phyloP scores from a whole-genome alignment of 23 tunicate species.

The Ciona savignyi region DNA sequence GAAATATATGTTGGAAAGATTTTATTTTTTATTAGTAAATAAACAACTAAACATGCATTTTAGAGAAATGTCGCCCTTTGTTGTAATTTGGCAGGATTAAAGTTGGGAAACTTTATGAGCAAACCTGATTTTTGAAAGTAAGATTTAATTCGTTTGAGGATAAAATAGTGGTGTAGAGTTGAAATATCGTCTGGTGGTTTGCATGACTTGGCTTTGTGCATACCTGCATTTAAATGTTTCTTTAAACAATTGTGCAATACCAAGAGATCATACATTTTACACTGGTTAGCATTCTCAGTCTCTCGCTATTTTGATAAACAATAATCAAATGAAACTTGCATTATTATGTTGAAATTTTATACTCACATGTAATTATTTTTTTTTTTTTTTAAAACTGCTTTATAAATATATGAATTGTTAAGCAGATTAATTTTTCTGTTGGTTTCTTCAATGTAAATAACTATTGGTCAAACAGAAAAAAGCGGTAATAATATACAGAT shows the following conservation, averaged over 20 bases:
- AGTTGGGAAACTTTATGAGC: not conserved
- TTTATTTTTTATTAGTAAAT: too few relatives aligned
- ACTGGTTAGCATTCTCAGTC: too few relatives aligned
- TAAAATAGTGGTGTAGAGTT: not conserved
- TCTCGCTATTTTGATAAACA: not conserved
- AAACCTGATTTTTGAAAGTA: not conserved
- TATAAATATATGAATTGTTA: not conserved
- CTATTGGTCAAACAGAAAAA: not conserved
- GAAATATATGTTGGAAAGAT: too few relatives aligned
- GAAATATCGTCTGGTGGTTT: not conserved
- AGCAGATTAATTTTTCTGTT: not conserved
- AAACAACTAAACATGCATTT: too few relatives aligned
- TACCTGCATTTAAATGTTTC: not conserved
- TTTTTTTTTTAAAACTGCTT: not conserved
- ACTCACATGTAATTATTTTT: not conserved
- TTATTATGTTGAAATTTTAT: not conserved
- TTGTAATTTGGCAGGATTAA: not conserved
- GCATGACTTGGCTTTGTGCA: not conserved
- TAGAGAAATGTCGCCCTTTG: not conserved
- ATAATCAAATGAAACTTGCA: not conserved
- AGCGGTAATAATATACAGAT: conserved; percentile 12
- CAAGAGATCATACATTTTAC: too few relatives aligned
- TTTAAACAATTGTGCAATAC: too few relatives aligned
- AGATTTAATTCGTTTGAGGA: not conserved
- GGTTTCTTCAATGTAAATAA: not conserved